These are phyloP conservation scores for Leptosomus discolor DNA, from an alignment of 2,113 vertebrate genomes.

Conservation along the genomic window DNA sequence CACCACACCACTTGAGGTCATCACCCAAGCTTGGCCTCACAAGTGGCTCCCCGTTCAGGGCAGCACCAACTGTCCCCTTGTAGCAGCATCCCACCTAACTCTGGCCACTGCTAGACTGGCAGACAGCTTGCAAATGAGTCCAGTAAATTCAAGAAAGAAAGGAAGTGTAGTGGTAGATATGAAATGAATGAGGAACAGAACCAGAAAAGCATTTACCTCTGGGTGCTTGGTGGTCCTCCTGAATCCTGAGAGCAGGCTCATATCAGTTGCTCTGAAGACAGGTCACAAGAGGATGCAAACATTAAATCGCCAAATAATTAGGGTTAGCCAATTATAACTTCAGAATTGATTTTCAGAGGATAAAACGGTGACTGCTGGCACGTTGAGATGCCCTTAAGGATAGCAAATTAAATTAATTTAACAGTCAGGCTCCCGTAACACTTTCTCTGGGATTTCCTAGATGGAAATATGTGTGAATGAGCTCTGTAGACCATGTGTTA, in stretches of 20 bases:
- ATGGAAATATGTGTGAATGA: neutral
- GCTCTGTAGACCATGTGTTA: neutral
- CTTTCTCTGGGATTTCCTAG: neutral
- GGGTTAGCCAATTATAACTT: neutral
- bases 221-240: neutral
- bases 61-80: neutral
- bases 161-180: neutral
- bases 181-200: neutral
- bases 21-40: neutral
- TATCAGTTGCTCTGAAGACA: neutral
- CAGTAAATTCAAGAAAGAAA: neutral
- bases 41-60: neutral
- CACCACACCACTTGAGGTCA: neutral
- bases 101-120: neutral
- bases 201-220: neutral
- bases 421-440: neutral
- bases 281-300: neutral
- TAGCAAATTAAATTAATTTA: neutral
- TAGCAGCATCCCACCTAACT: neutral
- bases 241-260: neutral
- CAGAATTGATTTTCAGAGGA: neutral
- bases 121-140: neutral
- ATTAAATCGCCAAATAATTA: neutral
- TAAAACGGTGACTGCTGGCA: neutral
- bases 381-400: neutral